Conservation (phyloP, 1,140 invertebrate genomes). For the Hyles euphorbiae region DNA sequence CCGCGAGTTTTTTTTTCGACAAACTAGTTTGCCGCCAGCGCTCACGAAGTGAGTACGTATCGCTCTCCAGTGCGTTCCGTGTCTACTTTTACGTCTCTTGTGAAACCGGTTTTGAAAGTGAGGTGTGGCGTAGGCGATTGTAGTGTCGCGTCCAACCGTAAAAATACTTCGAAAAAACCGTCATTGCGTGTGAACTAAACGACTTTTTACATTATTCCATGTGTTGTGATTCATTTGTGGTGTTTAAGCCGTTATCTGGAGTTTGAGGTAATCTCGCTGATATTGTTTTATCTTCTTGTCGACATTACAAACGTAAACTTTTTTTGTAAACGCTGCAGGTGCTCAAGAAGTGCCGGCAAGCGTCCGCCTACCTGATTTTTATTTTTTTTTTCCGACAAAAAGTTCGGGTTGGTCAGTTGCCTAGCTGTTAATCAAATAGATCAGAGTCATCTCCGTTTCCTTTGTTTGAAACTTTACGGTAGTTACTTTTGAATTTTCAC, state of each 20-base stretch:
- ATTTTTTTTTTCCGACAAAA: constrained; percentile 8
- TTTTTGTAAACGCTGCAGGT: constrained; percentile 7
- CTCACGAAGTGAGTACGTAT: constrained; percentile 18
- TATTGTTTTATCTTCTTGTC: constrained; percentile 4
- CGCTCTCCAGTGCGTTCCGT: constrained; percentile 16
- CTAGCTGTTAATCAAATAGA: too few relatives aligned
- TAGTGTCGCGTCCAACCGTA: constrained; percentile 33
- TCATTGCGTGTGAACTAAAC: constrained; percentile 5
- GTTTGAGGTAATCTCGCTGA: constrained; percentile 26
- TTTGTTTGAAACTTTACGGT: too few relatives aligned
- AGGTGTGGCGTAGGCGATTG: constrained; percentile 38
- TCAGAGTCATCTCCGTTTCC: too few relatives aligned
- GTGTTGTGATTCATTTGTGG: constrained; percentile 17
- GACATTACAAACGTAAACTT: constrained; percentile 14
- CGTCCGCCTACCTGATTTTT: constrained; percentile 3
- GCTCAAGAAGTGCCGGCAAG: constrained; percentile 7
- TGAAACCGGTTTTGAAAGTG: constrained; percentile 37
- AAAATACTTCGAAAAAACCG: constrained; percentile 22
- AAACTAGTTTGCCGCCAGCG: constrained; percentile 21
- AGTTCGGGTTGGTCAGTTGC: too few relatives aligned
- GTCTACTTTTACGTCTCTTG: constrained; percentile 34
- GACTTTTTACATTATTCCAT: neutral
- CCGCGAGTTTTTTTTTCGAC: constrained; percentile 21
- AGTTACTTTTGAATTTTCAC: too few relatives aligned
- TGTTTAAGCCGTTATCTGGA: constrained; percentile 18